Conservation (phyloP, 2,888 invertebrate genomes). For the Erebia aethiops region DNA sequence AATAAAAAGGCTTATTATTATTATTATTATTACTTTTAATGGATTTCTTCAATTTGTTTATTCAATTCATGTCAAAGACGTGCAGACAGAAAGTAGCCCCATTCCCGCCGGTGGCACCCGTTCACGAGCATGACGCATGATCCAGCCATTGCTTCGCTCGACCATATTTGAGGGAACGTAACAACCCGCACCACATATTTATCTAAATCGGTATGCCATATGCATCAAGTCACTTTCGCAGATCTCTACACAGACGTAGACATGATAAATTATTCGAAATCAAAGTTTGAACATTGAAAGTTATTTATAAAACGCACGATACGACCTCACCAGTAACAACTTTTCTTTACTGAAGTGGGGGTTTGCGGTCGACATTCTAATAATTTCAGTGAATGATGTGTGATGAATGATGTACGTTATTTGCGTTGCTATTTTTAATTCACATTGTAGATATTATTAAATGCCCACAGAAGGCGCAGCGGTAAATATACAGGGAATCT, state of each 20-base stretch:
- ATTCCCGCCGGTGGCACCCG: no score
- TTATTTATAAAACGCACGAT: constrained; percentile 40
- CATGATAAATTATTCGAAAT: constrained; percentile 24
- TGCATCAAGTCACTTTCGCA: constrained; percentile 14
- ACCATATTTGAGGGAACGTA: no score
- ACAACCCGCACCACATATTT: no score
- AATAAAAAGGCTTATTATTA: no score
- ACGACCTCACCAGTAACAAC: constrained; percentile 62
- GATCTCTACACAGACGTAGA: constrained; percentile 5
- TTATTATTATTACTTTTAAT: no score
- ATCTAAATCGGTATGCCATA: background rate
- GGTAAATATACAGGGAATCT: no score
- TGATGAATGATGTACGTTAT: constrained; percentile 15
- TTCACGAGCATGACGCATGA: no score
- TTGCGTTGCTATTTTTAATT: constrained; percentile 22
- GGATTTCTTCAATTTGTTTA: no score
- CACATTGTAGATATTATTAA: background rate
- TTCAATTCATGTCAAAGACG: no score
- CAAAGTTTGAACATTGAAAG: constrained; percentile 45
- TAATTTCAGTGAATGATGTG: constrained; percentile 33
- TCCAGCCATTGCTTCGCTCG: no score
- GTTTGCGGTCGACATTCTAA: constrained; percentile 58
- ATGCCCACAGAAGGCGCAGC: background rate
- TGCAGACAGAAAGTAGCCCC: no score
- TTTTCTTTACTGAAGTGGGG: constrained; percentile 56